Percentiles rank a stretch among this genome's conserved stretches.
phyloP scores from a whole-genome alignment of 2,797 vertebrate genomes.

The Phrynocephalus forsythii region DNA sequence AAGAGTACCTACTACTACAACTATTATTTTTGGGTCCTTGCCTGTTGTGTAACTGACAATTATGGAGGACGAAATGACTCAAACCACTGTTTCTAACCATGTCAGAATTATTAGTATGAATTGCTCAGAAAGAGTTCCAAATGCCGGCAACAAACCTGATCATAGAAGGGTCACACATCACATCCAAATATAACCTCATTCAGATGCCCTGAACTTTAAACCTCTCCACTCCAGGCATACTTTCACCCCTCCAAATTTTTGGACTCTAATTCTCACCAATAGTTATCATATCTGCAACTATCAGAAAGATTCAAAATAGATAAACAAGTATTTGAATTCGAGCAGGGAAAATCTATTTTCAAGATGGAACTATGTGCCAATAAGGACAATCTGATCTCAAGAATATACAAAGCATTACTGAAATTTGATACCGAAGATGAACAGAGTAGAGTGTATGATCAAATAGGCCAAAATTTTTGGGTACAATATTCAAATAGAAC shows the following conservation, averaged over 20 bases:
- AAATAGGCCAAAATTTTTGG: too few species aligned
- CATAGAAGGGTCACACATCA: neutral
- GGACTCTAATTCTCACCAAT: neutral
- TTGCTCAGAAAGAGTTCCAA: neutral
- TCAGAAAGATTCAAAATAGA: too few species aligned
- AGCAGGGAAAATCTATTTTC: too few species aligned
- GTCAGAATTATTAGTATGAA: neutral
- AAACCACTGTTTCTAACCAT: neutral
- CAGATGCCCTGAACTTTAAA: neutral
- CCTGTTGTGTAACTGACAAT: neutral
- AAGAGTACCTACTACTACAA: too few species aligned
- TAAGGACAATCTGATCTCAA: too few species aligned
- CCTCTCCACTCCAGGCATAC: neutral
- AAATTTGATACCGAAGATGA: too few species aligned
- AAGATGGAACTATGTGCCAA: neutral
- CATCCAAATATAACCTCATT: neutral
- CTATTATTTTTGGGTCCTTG: neutral
- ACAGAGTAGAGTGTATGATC: too few species aligned
- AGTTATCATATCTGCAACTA: too few species aligned
- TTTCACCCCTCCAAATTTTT: neutral
- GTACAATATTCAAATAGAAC: too few species aligned
- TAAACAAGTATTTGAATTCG: too few species aligned
- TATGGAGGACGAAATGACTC: neutral
- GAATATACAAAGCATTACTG: too few species aligned
- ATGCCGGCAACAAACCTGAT: neutral